A percentile compares a stretch with the other conserved stretches of the same genome.
These are phyloP conservation scores for Parthenolecanium corni DNA, from an alignment of 2,888 invertebrate species.

Conservation along the genomic window DNA sequence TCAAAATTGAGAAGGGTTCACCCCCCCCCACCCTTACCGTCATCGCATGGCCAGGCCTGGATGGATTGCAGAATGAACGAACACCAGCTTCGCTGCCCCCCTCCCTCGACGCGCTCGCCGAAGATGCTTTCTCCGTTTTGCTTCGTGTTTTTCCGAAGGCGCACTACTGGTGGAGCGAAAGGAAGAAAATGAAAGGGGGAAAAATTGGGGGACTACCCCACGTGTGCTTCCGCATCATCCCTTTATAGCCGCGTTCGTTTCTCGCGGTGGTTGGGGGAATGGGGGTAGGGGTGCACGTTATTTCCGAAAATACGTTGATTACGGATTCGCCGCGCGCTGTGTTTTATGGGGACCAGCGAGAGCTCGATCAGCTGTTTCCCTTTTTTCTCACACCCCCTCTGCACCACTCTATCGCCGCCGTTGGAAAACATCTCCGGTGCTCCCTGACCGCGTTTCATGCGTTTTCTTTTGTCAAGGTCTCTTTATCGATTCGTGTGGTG, in stretches of 20 bases:
- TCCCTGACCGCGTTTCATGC: slow-evolving; percentile 25
- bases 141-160: too few relatives aligned
- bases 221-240: slow-evolving; percentile 19
- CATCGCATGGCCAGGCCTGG: too few relatives aligned
- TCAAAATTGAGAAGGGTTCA: too few relatives aligned
- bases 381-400: not conserved
- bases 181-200: too few relatives aligned
- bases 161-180: too few relatives aligned
- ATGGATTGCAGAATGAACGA: too few relatives aligned
- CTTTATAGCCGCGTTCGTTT: not conserved
- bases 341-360: not conserved
- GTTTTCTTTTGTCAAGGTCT: slow-evolving; percentile 28
- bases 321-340: too few relatives aligned
- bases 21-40: too few relatives aligned
- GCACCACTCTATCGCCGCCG: not conserved
- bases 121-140: too few relatives aligned
- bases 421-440: not conserved
- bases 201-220: slow-evolving; percentile 19
- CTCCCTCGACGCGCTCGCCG: too few relatives aligned
- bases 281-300: not conserved
- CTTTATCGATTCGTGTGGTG: slow-evolving; percentile 13
- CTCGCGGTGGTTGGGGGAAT: too few relatives aligned
- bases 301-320: not conserved
- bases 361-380: slow-evolving; percentile 17
- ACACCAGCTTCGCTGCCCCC: too few relatives aligned